A percentile compares a stretch with the other conserved stretches of the same genome.
Conservation (phyloP, 2,888 invertebrate species). For the Agriopis leucophaearia region DNA sequence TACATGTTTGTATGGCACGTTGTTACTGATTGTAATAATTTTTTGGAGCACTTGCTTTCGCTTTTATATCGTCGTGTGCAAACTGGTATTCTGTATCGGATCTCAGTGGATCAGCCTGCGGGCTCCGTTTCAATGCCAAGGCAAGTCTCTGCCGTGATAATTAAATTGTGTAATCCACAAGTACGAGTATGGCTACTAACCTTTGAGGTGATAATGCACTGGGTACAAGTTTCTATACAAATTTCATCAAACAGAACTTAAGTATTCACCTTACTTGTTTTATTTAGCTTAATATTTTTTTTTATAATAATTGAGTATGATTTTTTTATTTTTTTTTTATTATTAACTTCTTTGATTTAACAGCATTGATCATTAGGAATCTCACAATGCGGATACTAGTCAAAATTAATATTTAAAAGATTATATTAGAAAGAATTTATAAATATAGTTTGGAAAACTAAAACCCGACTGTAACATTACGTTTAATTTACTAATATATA, state of each 20-base stretch:
- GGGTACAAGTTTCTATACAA: background rate
- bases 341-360: too few relatives aligned
- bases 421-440: too few relatives aligned
- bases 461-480: too few relatives aligned
- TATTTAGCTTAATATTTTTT: too few relatives aligned
- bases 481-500: too few relatives aligned
- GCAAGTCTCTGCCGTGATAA: constrained; percentile 55
- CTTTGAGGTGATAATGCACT: constrained; percentile 24
- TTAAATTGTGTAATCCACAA: constrained; percentile 58
- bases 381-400: too few relatives aligned
- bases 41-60: constrained; percentile 73
- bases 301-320: too few relatives aligned
- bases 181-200: constrained; percentile 35
- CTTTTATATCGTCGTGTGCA: constrained; percentile 74
- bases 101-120: constrained; percentile 37
- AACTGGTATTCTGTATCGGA: constrained; percentile 64
- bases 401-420: too few relatives aligned
- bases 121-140: constrained; percentile 76
- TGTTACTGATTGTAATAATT: constrained; percentile 73
- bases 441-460: too few relatives aligned
- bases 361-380: too few relatives aligned
- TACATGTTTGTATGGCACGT: constrained; percentile 78
- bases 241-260: background rate
- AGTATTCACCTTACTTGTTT: too few relatives aligned
- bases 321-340: too few relatives aligned